Percentiles rank a stretch among this genome's conserved stretches.
phyloP scores from a whole-genome alignment of 2,797 vertebrate species.

The Lateolabrax maculatus region DNA sequence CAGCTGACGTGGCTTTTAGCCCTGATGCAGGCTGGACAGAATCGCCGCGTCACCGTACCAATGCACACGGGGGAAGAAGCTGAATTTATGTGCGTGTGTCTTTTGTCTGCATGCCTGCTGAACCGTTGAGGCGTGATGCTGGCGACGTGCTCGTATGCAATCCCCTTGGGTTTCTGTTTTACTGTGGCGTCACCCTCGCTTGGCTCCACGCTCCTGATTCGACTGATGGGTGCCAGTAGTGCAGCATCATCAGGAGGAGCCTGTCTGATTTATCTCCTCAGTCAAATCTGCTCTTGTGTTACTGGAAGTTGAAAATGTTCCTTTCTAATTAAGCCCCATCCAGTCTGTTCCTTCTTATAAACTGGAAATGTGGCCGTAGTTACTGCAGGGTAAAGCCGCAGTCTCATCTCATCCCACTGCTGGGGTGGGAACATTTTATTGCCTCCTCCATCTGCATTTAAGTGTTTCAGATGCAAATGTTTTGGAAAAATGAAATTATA shows the following conservation, averaged over 20 bases:
- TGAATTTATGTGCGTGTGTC: conserved; percentile 5
- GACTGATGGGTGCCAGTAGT: not conserved
- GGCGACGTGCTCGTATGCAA: not conserved
- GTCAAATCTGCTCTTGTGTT: not conserved
- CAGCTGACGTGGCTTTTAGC: not conserved
- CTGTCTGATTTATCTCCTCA: conserved; percentile 17
- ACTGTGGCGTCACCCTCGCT: conserved; percentile 30
- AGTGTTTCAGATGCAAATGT: not conserved
- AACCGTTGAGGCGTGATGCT: conserved; percentile 15
- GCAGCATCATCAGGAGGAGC: conserved; percentile 25
- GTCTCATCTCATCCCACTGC: not conserved
- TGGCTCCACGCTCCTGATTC: not conserved
- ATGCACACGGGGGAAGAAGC: conserved; percentile 24
- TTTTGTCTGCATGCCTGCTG: conserved; percentile 21
- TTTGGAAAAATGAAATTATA: not conserved
- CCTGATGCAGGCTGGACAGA: conserved; percentile 16
- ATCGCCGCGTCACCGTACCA: conserved; percentile 5
- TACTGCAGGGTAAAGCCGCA: conserved; percentile 14
- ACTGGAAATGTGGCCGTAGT: not conserved
- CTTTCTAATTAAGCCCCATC: not conserved
- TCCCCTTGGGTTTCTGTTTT: conserved; percentile 44
- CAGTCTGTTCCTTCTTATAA: not conserved
- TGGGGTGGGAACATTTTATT: not conserved
- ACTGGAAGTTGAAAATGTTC: not conserved
- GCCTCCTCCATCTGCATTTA: not conserved